Conservation (phyloP, 35 echinoderm and acorn worm species). For the Holothuria glaberrima region DNA sequence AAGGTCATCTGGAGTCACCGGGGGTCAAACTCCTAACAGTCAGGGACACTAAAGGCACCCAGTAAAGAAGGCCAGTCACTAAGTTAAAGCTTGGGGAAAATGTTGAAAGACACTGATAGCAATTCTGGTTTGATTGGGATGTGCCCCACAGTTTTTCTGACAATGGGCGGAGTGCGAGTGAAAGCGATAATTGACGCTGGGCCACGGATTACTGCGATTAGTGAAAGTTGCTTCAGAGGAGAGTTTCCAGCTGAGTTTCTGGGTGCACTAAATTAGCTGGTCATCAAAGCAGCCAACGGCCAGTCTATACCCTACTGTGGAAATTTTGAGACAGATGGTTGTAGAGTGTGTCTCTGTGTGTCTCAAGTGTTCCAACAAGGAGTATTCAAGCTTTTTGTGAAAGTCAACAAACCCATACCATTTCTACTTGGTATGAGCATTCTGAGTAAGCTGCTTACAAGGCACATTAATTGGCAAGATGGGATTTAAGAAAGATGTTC, state of each 20-base stretch:
- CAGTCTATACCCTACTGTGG: conserved; percentile 16
- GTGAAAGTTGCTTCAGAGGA: background rate
- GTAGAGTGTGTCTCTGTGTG: background rate
- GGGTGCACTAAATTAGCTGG: background rate
- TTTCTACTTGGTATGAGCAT: conserved; percentile 37
- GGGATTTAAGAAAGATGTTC: background rate
- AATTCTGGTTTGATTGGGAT: background rate
- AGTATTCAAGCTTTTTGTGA: background rate
- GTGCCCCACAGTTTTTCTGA: background rate
- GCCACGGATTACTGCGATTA: conserved; percentile 4
- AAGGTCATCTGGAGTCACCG: no score
- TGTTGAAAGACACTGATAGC: background rate
- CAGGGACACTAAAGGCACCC: no score
- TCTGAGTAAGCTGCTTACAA: background rate
- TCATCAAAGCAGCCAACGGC: background rate
- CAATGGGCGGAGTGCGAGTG: background rate
- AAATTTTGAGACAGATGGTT: conserved; percentile 24
- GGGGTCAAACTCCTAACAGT: no score
- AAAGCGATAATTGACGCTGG: conserved; percentile 41
- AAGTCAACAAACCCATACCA: background rate
- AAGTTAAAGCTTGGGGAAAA: background rate
- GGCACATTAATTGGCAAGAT: background rate
- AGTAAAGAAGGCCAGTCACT: no score
- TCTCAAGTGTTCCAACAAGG: no score
- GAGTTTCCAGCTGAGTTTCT: background rate